Base-by-base conservation (phyloP, 2,797 vertebrate species). In the Gadopsis bispinosus region DNA sequence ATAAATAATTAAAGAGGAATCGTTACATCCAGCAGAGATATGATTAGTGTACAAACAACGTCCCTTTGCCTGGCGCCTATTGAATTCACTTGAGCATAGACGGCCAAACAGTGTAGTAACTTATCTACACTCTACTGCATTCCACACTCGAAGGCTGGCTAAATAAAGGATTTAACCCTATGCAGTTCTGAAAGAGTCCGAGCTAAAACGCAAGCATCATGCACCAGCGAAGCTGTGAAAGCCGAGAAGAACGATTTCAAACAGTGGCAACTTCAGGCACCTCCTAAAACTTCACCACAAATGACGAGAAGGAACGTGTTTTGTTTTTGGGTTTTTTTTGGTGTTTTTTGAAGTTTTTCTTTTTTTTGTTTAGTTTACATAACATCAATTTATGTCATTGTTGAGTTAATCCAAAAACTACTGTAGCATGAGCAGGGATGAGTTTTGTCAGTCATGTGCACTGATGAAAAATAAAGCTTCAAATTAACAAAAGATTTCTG, bases 151-250 rank as follows among this genome's bases (percentile, higher is more conserved):
- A 80, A 85, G 81, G 67, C 81, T 77, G 66, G 75, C 80, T 89
- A 86, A 84, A 89, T 43, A 75, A 68, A 84, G 31, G 20, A 74
- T 80, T 45, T 62, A 85, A 89, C 80, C 83, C 85, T 79, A 83
- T 0, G 79, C 81, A 78, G 56, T 64, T 79, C 75, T 62, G 64
- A 58, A 79, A 80, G 80, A 90, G 75, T 89, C 82, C n/a, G 59
- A 92, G 90, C 87, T 89, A 85, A 82, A 83, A 87, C 39, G 62
- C 80, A 92, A 92, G 89, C 91, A 71, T 91, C 91, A 94, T 93
- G 90, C 93, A 92, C 82, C 80, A 85, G 83, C 81, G 54, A 87
- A 86, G 86, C 83, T 71, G 83, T 79, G 74, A 87, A 80, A 87
- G 85, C 81, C 69, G 17, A 87, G 73, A 65, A 75, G 75, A 81